Percentiles rank a stretch among this genome's conserved stretches.
These are phyloP conservation scores for Cladorhizidae sp. DNA, from an alignment of 37 sponge, comb jelly and placozoan genomes.

Conservation along the genomic window DNA sequence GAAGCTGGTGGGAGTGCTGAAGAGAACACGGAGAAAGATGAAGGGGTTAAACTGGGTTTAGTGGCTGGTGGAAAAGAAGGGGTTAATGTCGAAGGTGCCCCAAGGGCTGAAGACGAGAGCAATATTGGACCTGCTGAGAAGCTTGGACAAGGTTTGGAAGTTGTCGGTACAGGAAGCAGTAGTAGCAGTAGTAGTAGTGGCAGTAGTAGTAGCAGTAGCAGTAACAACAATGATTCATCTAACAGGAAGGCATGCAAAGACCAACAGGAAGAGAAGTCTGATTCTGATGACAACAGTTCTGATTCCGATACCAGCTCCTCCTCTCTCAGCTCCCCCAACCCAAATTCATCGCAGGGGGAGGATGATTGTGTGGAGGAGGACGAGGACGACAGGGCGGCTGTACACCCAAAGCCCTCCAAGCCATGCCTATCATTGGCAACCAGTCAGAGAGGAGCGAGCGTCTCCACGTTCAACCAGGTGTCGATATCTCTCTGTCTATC, in stretches of 20 bases:
- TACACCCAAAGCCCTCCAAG: not conserved
- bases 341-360: not conserved
- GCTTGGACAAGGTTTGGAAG: no score
- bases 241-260: not conserved
- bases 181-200: no score
- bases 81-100: no score
- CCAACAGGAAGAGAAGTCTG: not conserved
- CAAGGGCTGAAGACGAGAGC: no score
- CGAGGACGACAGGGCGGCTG: not conserved
- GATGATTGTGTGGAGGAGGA: no score
- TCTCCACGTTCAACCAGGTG: not conserved
- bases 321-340: not conserved
- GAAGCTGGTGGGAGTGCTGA: not conserved
- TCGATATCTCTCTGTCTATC: not conserved
- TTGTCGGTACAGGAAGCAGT: no score
- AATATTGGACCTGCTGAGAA: no score
- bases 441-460: not conserved
- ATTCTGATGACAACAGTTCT: conserved; percentile 4
- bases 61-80: no score
- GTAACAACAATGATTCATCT: no score
- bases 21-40: no score
- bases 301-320: conserved; percentile 4
- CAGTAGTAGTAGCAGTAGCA: no score
- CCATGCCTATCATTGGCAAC: not conserved
- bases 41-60: no score